Conservation (phyloP, 2,888 invertebrate species). For the Orthosia incerta region DNA sequence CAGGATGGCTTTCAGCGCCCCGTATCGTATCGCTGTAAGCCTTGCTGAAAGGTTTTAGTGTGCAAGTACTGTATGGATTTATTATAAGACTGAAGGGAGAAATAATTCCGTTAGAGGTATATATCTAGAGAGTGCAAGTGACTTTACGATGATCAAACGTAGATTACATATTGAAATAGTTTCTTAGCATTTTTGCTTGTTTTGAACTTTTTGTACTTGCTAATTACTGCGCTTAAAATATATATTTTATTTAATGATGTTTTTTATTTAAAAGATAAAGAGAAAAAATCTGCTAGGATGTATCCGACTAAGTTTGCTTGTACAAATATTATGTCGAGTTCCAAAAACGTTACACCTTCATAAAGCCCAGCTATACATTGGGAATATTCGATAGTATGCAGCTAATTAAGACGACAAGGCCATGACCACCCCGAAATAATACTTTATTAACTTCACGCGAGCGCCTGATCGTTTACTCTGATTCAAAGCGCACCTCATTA, state of each 20-base stretch:
- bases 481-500: conserved; percentile 63
- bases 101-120: background rate
- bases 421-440: conserved; percentile 43
- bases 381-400: background rate
- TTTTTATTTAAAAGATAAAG: background rate
- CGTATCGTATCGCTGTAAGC: conserved; percentile 42
- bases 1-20: conserved; percentile 63
- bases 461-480: conserved; percentile 70
- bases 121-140: background rate
- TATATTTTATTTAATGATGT: too few species aligned
- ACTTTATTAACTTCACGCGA: conserved; percentile 72
- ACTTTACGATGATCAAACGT: background rate
- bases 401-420: conserved; percentile 50
- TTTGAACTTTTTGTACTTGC: background rate
- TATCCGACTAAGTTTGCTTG: background rate
- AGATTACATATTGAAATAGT: background rate
- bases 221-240: background rate
- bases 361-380: background rate
- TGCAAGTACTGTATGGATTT: conserved; percentile 21
- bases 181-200: background rate
- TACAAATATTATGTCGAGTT: background rate
- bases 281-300: background rate
- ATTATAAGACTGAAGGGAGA: background rate
- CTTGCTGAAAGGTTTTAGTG: conserved; percentile 56
- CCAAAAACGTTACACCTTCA: background rate